These are phyloP conservation scores for Zaprionus ornatus DNA, from an alignment of 1,140 invertebrate species.

Conservation along the genomic window DNA sequence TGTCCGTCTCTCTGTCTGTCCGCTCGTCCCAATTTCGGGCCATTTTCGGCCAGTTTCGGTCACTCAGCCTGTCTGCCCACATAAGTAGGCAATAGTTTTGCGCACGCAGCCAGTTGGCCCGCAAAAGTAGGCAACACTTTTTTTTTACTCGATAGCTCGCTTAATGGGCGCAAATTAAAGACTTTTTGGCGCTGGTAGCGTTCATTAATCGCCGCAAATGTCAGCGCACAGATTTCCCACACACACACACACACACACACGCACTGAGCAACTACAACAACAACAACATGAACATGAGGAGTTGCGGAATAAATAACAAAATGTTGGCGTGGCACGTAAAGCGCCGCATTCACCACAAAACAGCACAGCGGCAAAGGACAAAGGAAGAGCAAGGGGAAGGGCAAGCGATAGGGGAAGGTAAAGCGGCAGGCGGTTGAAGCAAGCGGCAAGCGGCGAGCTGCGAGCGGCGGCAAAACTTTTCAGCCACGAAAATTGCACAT, in stretches of 20 bases:
- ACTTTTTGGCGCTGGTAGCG: slow-evolving; percentile 45
- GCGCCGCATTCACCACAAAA: slow-evolving; percentile 42
- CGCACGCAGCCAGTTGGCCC: slow-evolving; percentile 21
- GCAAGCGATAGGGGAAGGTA: background rate
- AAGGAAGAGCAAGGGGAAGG: background rate
- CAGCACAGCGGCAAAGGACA: background rate
- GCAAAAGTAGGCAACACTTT: slow-evolving; percentile 69
- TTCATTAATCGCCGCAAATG: slow-evolving; percentile 75
- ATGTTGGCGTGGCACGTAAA: slow-evolving; percentile 64
- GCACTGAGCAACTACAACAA: background rate
- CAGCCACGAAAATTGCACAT: slow-evolving; percentile 81
- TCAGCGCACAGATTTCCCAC: slow-evolving; percentile 65
- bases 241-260: slow-evolving; percentile 9
- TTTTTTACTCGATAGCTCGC: slow-evolving; percentile 21
- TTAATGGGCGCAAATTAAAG: slow-evolving; percentile 71
- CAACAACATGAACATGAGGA: background rate
- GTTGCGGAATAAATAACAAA: slow-evolving; percentile 62
- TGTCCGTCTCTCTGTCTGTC: background rate
- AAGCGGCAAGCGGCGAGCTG: background rate
- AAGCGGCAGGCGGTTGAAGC: background rate
- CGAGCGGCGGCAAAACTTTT: slow-evolving; percentile 58
- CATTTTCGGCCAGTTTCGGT: background rate
- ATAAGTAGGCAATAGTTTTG: slow-evolving; percentile 68
- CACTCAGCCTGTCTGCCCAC: slow-evolving; percentile 28
- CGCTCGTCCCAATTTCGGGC: slow-evolving; percentile 5